Evolutionary conservation across 2,888 invertebrate species (phyloP).

Genomic region (Sphinx pinastri): DNA sequence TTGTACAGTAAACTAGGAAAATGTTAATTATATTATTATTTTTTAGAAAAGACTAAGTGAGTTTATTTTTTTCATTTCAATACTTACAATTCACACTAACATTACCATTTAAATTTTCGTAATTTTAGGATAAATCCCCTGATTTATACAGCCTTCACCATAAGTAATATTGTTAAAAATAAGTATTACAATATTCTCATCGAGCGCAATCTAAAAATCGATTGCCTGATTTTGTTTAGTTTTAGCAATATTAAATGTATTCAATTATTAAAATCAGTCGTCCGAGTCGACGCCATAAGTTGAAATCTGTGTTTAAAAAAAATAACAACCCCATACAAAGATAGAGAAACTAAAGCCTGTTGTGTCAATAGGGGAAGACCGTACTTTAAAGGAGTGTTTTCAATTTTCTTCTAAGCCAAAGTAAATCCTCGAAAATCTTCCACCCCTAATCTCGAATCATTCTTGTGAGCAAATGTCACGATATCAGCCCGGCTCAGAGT

Average conservation of each 20-base stretch:
- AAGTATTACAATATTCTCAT: too few species aligned
- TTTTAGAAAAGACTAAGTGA: too few species aligned
- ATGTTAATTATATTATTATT: too few species aligned
- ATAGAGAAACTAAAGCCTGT: conserved; percentile 45
- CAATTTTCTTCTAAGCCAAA: conserved; percentile 72
- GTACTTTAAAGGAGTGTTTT: conserved; percentile 72
- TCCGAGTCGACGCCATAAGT: not conserved
- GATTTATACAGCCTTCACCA: too few species aligned
- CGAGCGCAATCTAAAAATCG: too few species aligned
- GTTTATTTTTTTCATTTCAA: too few species aligned
- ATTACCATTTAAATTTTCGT: not conserved
- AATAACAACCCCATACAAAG: conserved; percentile 29
- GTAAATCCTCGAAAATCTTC: conserved; percentile 70
- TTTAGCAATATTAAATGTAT: too few species aligned
- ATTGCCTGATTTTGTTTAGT: too few species aligned
- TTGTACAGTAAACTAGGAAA: too few species aligned
- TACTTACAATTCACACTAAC: not conserved
- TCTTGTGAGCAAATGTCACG: conserved; percentile 76
- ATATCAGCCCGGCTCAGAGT: conserved; percentile 81
- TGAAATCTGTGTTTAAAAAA: conserved; percentile 35
- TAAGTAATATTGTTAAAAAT: too few species aligned
- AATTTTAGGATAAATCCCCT: too few species aligned
- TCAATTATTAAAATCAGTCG: too few species aligned
- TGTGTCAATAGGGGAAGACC: conserved; percentile 51
- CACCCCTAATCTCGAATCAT: conserved; percentile 73